Conservation (phyloP, 2,888 invertebrate genomes). For the Drosophila siamana region DNA sequence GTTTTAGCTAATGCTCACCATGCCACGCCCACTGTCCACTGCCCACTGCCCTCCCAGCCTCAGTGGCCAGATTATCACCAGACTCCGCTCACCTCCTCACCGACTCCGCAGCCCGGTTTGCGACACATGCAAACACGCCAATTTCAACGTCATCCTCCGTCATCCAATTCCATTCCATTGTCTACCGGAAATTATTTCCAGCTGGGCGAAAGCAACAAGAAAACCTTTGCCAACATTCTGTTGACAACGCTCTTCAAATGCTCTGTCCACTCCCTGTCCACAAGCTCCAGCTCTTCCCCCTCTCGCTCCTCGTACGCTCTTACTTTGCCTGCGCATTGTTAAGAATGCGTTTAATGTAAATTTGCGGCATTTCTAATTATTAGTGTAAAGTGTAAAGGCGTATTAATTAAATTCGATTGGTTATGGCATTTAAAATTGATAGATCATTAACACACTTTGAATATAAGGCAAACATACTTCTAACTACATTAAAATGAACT, state of each 20-base stretch:
- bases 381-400: neutral
- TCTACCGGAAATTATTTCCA: slow-evolving; percentile 75
- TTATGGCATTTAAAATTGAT: too few relatives aligned
- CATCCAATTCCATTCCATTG: slow-evolving; percentile 51
- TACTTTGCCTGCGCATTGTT: neutral
- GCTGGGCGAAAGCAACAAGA: slow-evolving; percentile 46
- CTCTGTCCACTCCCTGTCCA: slow-evolving; percentile 2
- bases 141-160: slow-evolving; percentile 55
- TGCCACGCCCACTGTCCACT: slow-evolving; percentile 61
- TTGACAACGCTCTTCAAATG: slow-evolving; percentile 35
- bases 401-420: neutral
- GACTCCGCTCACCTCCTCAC: neutral
- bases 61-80: too few relatives aligned
- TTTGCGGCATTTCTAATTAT: neutral
- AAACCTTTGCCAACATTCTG: slow-evolving; percentile 14
- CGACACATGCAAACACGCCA: slow-evolving; percentile 76
- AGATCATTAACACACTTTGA: too few relatives aligned
- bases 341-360: neutral
- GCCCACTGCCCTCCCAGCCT: neutral
- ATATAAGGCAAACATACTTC: too few relatives aligned
- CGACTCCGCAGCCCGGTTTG: slow-evolving; percentile 10
- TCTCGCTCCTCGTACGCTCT: too few relatives aligned
- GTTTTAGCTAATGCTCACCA: slow-evolving; percentile 78
- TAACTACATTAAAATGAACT: too few relatives aligned
- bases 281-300: neutral